Evolutionary conservation across 1,140 invertebrate species (phyloP), one percentile per base, ranked within the genome.

Genomic region (Drusus annulatus): DNA sequence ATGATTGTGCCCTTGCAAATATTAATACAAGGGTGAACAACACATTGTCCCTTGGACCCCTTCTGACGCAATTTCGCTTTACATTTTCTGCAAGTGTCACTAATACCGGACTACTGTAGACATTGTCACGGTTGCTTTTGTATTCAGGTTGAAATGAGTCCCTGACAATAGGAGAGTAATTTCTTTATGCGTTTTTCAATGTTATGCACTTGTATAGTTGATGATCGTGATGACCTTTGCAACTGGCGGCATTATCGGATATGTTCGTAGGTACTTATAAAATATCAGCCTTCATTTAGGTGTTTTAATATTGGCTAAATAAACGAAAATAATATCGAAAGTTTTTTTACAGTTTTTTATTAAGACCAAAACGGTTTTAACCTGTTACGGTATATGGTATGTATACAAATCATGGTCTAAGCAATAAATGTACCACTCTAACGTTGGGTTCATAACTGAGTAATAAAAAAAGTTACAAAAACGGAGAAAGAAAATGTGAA

Each of bases 11-110:
- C 63, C n/a, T 65, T 36, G 63, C 63, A 17, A 65, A 36, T 36
- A 36, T 36, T 36, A 36, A 36, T n/a, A 19, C 36, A 65, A 10
- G 63, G 63, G 63, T 16, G 28, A 31, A 15, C 8, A 36, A 36
- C 6, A 36, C 31, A 36, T 36, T 36, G 31, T 36, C 5, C 31
- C 31, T n/a, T 5, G 4, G 8, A 69, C 2, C 51, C 68, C 45
- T 19, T 25, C 52, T 52, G 7, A 71, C n/a, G 25, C 15, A 23
- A 54, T 19, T 51, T 50, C 19, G 10, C 21, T 23, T 71, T 51
- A 51, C 51, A 71, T 71, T 71, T 71, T 71, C 54, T 52, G 68
- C 68, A 71, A 71, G 68, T 71, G 68, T 71, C 45, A 51, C 31
- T n/a, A 69, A 69, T 69, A 69, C 45, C 31, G 31, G 45, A 71